These are phyloP conservation scores for Parnassius mnemosyne DNA, from an alignment of 2,888 invertebrate genomes.

Conservation along the genomic window DNA sequence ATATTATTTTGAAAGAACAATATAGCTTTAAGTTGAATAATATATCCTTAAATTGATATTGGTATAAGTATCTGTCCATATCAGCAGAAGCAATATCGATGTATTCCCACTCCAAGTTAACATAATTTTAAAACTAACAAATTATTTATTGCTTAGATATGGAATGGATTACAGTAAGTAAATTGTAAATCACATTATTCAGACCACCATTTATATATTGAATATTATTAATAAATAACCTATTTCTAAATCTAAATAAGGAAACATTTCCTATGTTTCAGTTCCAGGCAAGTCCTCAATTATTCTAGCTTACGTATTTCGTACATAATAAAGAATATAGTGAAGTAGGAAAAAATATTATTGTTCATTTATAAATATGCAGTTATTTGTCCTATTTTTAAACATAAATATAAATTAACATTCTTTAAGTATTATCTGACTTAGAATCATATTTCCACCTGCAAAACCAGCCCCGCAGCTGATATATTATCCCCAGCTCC, in stretches of 20 bases:
- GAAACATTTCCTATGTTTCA: neutral
- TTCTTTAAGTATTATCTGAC: slow-evolving; percentile 22
- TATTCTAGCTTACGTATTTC: neutral
- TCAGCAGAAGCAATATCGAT: too few species aligned
- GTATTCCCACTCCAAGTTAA: too few species aligned
- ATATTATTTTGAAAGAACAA: too few species aligned
- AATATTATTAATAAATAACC: slow-evolving; percentile 17
- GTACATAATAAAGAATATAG: neutral
- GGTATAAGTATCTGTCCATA: too few species aligned
- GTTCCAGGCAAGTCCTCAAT: slow-evolving; percentile 6
- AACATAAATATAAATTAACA: slow-evolving; percentile 1
- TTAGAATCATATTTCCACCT: slow-evolving; percentile 74
- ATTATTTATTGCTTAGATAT: slow-evolving; percentile 7
- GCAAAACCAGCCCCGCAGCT: slow-evolving; percentile 90
- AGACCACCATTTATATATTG: neutral
- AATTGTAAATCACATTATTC: slow-evolving; percentile 3
- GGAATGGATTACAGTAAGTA: slow-evolving; percentile 16
- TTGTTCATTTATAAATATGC: slow-evolving; percentile 1
- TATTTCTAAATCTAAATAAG: neutral
- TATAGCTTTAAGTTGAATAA: too few species aligned
- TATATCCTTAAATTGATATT: too few species aligned
- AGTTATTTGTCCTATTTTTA: neutral
- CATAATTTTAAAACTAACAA: neutral
- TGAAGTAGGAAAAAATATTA: slow-evolving; percentile 7
- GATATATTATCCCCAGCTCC: slow-evolving; percentile 95